These are phyloP conservation scores for Hermetia illucens DNA, from an alignment of 1,140 invertebrate species.

Conservation along the genomic window DNA sequence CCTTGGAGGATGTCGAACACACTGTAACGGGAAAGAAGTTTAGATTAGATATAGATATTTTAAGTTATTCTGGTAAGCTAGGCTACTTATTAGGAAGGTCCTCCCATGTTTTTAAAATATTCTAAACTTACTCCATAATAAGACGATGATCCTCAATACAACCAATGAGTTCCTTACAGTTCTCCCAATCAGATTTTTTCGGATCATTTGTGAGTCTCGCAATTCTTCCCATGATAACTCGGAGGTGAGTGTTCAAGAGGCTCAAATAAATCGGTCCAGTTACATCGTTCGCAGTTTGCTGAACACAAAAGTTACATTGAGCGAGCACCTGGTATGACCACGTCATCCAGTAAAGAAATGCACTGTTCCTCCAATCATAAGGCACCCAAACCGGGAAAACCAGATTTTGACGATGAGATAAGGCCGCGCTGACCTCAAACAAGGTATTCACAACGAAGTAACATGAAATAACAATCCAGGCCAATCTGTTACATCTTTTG, in stretches of 20 bases:
- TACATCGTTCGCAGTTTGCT: conserved; percentile 8
- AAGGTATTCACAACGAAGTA: too few species aligned
- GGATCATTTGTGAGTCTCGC: too few species aligned
- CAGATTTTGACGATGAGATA: too few species aligned
- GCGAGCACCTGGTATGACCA: conserved; percentile 5
- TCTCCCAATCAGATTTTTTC: conserved; percentile 4
- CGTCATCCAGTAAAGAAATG: conserved; percentile 1
- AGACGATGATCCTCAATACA: conserved; percentile 8
- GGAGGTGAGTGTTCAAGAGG: conserved; percentile 5
- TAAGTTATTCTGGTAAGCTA: conserved; percentile 2
- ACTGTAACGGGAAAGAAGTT: conserved; percentile 1
- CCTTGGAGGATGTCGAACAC: conserved; percentile 6
- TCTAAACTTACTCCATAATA: conserved; percentile 6
- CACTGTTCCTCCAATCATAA: neutral
- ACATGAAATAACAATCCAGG: conserved; percentile 2
- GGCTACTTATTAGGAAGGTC: conserved; percentile 3
- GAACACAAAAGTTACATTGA: conserved; percentile 2
- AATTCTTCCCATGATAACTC: conserved; percentile 4
- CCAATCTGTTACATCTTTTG: conserved; percentile 5
- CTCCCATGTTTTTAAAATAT: neutral
- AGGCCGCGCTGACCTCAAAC: too few species aligned
- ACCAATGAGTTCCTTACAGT: conserved; percentile 2
- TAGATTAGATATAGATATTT: too few species aligned
- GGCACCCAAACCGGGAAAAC: too few species aligned
- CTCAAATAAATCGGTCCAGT: conserved; percentile 6